A percentile compares a stretch with the other conserved stretches of the same genome.
These are phyloP conservation scores for Acanthosepion lycidas DNA, from an alignment of 2,888 invertebrate genomes.

Conservation along the genomic window DNA sequence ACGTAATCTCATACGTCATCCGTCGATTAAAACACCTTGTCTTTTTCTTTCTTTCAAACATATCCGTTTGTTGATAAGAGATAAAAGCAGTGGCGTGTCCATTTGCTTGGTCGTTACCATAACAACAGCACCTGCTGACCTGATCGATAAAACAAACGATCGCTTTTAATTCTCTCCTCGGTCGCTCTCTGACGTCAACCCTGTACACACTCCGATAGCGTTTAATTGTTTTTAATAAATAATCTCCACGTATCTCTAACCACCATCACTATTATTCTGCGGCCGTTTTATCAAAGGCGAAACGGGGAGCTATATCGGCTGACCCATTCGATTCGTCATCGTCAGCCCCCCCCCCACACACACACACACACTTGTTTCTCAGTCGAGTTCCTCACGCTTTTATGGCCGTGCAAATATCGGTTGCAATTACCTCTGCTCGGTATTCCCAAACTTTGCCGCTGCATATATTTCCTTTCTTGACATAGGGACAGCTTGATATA, in stretches of 20 bases:
- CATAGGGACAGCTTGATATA: no score
- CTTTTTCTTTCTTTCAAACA: no score
- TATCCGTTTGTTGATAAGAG: no score
- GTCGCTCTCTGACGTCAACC: neutral
- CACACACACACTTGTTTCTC: no score
- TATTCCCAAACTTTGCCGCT: neutral
- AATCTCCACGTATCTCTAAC: neutral
- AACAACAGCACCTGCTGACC: neutral
- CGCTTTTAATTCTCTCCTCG: neutral
- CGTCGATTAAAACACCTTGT: neutral
- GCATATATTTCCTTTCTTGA: neutral
- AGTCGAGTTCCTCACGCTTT: neutral
- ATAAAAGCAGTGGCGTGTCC: neutral
- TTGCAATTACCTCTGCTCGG: neutral
- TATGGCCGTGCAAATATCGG: neutral
- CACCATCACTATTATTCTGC: neutral
- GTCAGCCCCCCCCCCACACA: neutral
- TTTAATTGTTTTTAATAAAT: constrained; percentile 2
- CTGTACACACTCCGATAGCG: neutral
- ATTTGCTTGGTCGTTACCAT: neutral
- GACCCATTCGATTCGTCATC: neutral
- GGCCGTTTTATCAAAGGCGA: neutral
- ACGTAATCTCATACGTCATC: neutral
- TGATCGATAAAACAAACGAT: neutral
- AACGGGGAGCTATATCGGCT: neutral